phyloP scores from a whole-genome alignment of 2,888 invertebrate species.

The Limnephilus rhombicus region DNA sequence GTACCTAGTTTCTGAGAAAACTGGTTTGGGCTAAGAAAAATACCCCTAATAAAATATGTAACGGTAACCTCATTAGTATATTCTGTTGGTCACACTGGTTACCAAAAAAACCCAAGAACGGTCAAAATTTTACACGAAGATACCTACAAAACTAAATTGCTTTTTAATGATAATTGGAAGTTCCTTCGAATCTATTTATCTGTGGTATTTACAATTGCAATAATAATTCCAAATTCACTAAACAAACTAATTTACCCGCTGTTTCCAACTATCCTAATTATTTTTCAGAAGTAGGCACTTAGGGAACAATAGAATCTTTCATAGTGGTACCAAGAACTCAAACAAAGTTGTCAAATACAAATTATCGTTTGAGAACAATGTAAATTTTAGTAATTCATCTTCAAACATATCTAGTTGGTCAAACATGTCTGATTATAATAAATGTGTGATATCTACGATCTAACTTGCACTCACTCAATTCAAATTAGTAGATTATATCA shows the following conservation, averaged over 20 bases:
- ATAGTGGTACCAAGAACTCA: background rate
- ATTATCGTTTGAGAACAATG: background rate
- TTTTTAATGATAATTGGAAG: background rate
- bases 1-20: background rate
- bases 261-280: background rate
- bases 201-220: background rate
- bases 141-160: background rate
- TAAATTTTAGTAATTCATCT: background rate
- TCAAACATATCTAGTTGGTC: background rate
- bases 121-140: background rate
- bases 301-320: background rate
- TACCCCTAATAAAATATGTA: background rate
- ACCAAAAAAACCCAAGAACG: background rate
- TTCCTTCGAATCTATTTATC: background rate
- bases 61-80: background rate
- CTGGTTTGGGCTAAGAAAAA: background rate
- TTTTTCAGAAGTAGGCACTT: background rate
- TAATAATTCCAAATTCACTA: background rate
- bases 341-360: background rate
- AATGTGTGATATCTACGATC: no score
- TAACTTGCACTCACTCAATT: no score
- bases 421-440: background rate
- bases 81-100: background rate
- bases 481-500: no score
- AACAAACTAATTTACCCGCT: background rate